Conservation (phyloP, 2,797 vertebrate genomes). For the Eptatretus atami region DNA sequence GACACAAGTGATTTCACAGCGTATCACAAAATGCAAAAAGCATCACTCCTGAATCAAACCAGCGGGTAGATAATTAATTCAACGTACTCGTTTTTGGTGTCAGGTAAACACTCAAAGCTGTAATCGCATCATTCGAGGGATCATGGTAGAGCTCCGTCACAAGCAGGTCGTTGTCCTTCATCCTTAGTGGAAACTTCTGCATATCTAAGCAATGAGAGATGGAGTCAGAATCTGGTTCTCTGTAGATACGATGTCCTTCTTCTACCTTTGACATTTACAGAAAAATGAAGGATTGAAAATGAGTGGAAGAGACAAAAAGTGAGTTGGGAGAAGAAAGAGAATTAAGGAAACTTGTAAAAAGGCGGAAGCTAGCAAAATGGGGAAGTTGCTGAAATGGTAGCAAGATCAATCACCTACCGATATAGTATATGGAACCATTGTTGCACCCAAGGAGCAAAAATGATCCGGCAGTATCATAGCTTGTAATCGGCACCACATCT, state of each 20-base stretch:
- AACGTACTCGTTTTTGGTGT: conserved; percentile 86
- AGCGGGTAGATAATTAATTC: too few species aligned
- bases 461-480: conserved; percentile 76
- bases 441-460: conserved; percentile 73
- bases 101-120: conserved; percentile 78
- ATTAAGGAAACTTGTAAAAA: too few species aligned
- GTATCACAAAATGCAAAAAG: too few species aligned
- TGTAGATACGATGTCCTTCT: too few species aligned
- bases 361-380: too few species aligned
- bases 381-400: too few species aligned
- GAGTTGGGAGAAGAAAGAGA: not conserved
- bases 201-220: conserved; percentile 26
- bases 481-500: conserved; percentile 84
- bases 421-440: conserved; percentile 90
- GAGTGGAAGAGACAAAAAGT: not conserved
- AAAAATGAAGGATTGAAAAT: too few species aligned
- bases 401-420: conserved; percentile 24
- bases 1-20: too few species aligned
- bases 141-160: conserved; percentile 87
- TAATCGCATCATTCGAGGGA: conserved; percentile 79
- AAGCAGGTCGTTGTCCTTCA: conserved; percentile 88
- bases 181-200: conserved; percentile 84
- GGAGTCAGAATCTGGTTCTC: conserved; percentile 6
- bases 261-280: too few species aligned
- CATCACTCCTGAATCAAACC: too few species aligned